A percentile compares a stretch with the other conserved stretches of the same genome.
These are phyloP conservation scores for Dendrolimus kikuchii DNA, from an alignment of 1,140 invertebrate genomes.

Conservation along the genomic window DNA sequence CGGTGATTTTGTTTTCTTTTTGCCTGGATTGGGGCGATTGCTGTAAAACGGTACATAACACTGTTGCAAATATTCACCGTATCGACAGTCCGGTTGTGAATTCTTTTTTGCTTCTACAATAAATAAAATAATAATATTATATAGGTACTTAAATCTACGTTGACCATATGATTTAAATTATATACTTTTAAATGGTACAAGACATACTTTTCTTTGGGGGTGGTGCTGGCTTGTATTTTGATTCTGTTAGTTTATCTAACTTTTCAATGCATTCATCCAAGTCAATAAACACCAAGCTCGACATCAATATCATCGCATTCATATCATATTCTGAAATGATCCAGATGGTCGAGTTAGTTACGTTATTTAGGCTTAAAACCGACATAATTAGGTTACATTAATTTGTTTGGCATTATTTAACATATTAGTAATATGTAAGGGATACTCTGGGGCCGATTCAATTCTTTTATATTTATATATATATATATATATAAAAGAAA, in stretches of 20 bases:
- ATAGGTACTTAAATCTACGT: too few species aligned
- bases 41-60: conserved; percentile 39
- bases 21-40: conserved; percentile 13
- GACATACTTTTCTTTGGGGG: conserved; percentile 32
- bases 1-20: conserved; percentile 24
- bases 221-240: conserved; percentile 12
- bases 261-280: conserved; percentile 43
- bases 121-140: not conserved
- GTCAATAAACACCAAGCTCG: conserved; percentile 50
- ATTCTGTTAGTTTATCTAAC: conserved; percentile 34
- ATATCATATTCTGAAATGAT: conserved; percentile 47
- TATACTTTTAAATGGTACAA: too few species aligned
- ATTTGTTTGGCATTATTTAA: too few species aligned
- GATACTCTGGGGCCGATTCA: too few species aligned
- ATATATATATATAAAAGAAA: too few species aligned
- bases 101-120: conserved; percentile 35
- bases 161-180: too few species aligned
- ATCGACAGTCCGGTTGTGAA: conserved; percentile 33
- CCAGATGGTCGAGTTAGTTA: too few species aligned
- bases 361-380: too few species aligned
- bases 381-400: too few species aligned
- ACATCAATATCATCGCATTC: conserved; percentile 55
- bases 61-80: conserved; percentile 46
- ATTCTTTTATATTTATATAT: too few species aligned
- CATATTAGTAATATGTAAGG: too few species aligned